These are phyloP conservation scores for Procavia capensis DNA, from an alignment of 2,113 vertebrate genomes.

Conservation along the genomic window DNA sequence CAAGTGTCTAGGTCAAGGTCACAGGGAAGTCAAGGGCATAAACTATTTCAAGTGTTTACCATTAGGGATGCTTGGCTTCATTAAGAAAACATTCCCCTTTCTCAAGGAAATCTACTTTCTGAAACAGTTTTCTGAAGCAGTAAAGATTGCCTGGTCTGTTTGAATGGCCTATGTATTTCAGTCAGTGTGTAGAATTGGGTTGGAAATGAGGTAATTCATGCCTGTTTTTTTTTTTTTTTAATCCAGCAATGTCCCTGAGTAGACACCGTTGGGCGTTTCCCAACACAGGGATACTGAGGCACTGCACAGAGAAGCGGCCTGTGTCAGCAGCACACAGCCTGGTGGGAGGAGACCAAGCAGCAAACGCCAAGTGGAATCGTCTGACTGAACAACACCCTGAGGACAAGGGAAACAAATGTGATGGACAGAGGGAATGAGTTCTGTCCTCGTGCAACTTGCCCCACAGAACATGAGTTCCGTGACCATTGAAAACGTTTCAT, in stretches of 20 bases:
- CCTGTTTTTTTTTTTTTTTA: background rate
- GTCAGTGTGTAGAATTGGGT: background rate
- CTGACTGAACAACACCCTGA: background rate
- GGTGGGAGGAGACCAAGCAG: background rate
- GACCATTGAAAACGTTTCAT: background rate
- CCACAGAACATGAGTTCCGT: background rate
- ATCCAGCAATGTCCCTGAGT: rapidly evolving
- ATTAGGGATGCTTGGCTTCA: background rate
- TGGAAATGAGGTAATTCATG: background rate
- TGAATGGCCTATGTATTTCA: background rate
- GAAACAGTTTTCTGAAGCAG: background rate
- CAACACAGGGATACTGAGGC: background rate
- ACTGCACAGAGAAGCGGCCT: background rate
- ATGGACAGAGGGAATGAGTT: background rate
- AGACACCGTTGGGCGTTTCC: background rate
- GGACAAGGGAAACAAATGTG: rapidly evolving
- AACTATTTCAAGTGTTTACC: background rate
- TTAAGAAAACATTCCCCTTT: background rate
- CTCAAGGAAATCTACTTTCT: background rate
- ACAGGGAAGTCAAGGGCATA: constrained; percentile 23
- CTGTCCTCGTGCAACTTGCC: too few species aligned
- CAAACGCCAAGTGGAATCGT: background rate
- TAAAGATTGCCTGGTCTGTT: background rate
- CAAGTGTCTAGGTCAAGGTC: constrained; percentile 22
- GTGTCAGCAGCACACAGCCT: background rate